phyloP scores from a whole-genome alignment of 2,113 vertebrate species.

The Dascyllus trimaculatus region DNA sequence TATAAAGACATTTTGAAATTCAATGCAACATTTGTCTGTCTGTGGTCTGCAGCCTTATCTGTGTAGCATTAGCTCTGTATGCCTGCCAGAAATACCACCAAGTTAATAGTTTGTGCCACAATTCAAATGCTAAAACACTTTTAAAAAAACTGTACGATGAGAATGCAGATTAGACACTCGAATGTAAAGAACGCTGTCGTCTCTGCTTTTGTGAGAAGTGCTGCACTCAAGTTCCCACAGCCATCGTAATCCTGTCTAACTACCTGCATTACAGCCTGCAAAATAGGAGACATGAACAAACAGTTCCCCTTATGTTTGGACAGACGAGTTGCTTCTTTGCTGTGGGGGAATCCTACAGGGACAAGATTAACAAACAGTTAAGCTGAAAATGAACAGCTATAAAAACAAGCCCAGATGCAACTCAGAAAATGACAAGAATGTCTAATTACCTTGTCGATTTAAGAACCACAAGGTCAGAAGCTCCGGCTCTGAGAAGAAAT shows the following conservation, averaged over 20 bases:
- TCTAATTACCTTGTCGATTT: constrained; percentile 56
- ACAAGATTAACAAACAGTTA: constrained; percentile 9
- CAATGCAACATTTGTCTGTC: constrained; percentile 38
- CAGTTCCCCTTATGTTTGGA: constrained; percentile 13
- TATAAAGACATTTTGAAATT: constrained; percentile 53
- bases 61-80: constrained; percentile 36
- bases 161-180: constrained; percentile 45
- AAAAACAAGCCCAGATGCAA: constrained; percentile 18
- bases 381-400: constrained; percentile 33
- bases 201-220: constrained; percentile 12
- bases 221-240: constrained; percentile 9
- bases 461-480: constrained; percentile 51
- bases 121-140: constrained; percentile 59
- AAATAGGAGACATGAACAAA: constrained; percentile 25
- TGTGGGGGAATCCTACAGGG: background rate
- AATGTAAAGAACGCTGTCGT: background rate
- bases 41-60: constrained; percentile 58
- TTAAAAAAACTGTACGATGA: constrained; percentile 16
- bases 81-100: constrained; percentile 62
- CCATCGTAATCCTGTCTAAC: constrained; percentile 6
- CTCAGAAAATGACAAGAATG: constrained; percentile 62
- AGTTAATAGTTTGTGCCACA: constrained; percentile 50
- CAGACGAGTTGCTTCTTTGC: constrained; percentile 21
- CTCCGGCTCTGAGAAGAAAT: constrained; percentile 9
- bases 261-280: background rate